Evolutionary conservation across 2,888 invertebrate genomes (phyloP).

Genomic region (Operophtera brumata): DNA sequence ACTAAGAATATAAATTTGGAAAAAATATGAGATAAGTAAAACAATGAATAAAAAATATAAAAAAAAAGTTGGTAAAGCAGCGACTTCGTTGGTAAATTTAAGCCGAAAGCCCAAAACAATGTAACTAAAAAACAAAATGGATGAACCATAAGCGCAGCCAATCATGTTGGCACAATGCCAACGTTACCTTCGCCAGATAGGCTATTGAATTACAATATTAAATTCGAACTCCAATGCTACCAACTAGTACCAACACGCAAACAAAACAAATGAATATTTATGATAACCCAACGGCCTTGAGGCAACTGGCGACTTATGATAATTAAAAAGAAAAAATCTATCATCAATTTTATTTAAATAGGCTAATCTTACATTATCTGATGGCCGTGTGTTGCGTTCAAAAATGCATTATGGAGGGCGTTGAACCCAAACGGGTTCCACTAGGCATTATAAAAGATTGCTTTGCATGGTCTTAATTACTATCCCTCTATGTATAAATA

Average conservation of each 20-base stretch:
- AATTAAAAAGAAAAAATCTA: constrained; percentile 28
- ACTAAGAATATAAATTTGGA: too few relatives aligned
- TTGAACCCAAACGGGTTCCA: constrained; percentile 40
- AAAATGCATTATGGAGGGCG: constrained; percentile 45
- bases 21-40: too few relatives aligned
- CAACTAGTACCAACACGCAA: constrained; percentile 14
- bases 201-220: constrained; percentile 11
- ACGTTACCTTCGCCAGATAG: constrained; percentile 2
- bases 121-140: too few relatives aligned
- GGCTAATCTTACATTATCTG: constrained; percentile 27
- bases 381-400: constrained; percentile 33
- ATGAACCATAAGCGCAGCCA: too few relatives aligned
- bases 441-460: constrained; percentile 52
- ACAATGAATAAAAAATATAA: too few relatives aligned
- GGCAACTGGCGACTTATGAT: constrained; percentile 21
- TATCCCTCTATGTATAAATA: constrained; percentile 35
- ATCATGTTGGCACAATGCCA: not conserved
- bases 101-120: too few relatives aligned
- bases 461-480: constrained; percentile 62
- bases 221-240: constrained; percentile 16
- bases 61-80: too few relatives aligned
- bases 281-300: constrained; percentile 19
- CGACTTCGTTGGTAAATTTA: too few relatives aligned
- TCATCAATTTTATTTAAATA: constrained; percentile 33
- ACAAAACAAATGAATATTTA: constrained; percentile 24